Percentiles rank a stretch among this genome's conserved stretches.
Conservation (phyloP, 2,888 invertebrate species). For the Phytoseiulus persimilis region DNA sequence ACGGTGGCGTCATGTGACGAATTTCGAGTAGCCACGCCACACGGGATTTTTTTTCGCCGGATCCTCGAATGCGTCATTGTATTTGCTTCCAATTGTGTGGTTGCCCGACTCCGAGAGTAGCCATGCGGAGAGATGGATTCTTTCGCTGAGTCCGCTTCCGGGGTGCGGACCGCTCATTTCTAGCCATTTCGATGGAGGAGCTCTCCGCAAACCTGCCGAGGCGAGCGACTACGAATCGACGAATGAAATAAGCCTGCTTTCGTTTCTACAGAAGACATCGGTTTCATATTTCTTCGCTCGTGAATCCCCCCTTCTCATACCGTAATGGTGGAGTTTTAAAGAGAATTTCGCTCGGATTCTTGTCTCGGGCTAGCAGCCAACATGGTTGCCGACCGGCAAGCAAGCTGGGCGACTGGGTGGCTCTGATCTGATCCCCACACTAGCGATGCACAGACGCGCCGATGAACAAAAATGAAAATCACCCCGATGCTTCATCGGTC, state of each 20-base stretch:
- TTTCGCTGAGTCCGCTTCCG: no score
- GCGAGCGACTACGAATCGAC: neutral
- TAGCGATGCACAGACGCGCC: neutral
- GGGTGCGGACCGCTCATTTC: neutral
- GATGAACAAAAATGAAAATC: constrained; percentile 5
- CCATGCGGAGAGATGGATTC: no score
- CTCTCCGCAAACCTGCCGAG: neutral
- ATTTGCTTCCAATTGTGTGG: no score
- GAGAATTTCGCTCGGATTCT: neutral
- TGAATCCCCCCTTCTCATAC: neutral
- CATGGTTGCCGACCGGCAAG: neutral
- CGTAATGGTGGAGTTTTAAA: neutral
- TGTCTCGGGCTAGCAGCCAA: no score
- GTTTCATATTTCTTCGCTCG: neutral
- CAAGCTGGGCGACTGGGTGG: neutral
- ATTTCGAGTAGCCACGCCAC: no score
- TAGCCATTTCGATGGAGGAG: neutral
- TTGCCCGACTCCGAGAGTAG: no score
- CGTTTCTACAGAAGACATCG: neutral
- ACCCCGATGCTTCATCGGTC: neutral
- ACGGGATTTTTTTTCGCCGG: no score
- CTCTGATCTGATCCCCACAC: neutral
- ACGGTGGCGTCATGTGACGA: no score
- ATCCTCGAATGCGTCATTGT: no score
- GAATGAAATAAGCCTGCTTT: neutral